These are phyloP conservation scores for Sebastolobus altivelis DNA, from an alignment of 2,797 vertebrate species.

Conservation along the genomic window DNA sequence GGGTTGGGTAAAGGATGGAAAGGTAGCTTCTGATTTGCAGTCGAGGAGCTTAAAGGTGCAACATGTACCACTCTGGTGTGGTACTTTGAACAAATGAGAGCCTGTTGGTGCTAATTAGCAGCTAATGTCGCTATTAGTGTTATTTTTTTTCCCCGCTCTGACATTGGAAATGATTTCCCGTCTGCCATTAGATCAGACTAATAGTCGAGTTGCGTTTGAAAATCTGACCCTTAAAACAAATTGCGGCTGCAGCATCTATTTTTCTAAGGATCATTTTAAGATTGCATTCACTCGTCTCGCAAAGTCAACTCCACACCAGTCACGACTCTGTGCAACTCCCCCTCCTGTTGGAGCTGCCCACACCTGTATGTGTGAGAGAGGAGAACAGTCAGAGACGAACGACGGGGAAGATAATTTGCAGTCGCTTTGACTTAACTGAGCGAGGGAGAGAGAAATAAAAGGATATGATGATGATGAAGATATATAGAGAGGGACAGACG, in stretches of 20 bases:
- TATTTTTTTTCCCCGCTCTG: background rate
- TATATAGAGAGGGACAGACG: slow-evolving; percentile 13
- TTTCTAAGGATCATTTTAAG: background rate
- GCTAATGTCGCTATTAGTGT: background rate
- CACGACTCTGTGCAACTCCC: slow-evolving; percentile 56
- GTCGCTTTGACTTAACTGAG: slow-evolving; percentile 13
- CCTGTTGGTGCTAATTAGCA: background rate
- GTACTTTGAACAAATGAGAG: background rate
- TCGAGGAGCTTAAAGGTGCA: background rate
- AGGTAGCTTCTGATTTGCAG: background rate
- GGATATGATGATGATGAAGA: slow-evolving; percentile 13
- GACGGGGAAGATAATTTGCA: background rate
- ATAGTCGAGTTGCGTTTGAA: background rate
- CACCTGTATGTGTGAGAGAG: slow-evolving; percentile 40
- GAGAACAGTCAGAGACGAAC: slow-evolving; percentile 21
- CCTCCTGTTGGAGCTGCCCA: slow-evolving; percentile 45
- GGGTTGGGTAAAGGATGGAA: too few relatives aligned
- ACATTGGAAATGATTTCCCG: background rate
- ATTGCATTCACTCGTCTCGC: slow-evolving; percentile 23
- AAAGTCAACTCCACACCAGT: slow-evolving; percentile 43
- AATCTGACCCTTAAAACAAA: background rate
- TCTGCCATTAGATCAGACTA: background rate
- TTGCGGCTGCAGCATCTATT: background rate
- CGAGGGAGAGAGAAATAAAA: slow-evolving; percentile 26
- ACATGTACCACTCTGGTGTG: background rate